Percentiles rank a stretch among this genome's conserved stretches.
phyloP scores from a whole-genome alignment of 2,797 vertebrate species.

The Characodon lateralis region DNA sequence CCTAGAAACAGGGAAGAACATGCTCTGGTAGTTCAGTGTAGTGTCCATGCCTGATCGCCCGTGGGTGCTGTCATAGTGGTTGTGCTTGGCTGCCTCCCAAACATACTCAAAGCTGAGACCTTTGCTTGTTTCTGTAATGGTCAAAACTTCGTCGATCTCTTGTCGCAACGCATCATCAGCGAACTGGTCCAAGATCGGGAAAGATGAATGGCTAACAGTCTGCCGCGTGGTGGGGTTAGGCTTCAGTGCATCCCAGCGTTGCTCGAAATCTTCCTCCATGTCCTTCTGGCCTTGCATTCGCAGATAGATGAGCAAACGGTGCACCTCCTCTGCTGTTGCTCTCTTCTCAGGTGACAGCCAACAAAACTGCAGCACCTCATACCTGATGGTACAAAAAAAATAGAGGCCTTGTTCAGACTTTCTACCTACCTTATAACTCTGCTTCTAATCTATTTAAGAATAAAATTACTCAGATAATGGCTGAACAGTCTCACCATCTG shows the following conservation, averaged over 20 bases:
- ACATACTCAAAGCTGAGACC: conserved; percentile 98
- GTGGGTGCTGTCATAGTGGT: conserved; percentile 88
- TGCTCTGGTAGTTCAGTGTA: conserved; percentile 90
- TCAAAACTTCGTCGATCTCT: conserved; percentile 97
- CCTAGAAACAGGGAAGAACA: conserved; percentile 90
- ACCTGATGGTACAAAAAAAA: conserved; percentile 78
- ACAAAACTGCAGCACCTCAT: conserved; percentile 96
- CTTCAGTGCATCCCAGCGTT: conserved; percentile 96
- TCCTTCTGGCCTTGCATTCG: conserved; percentile 97
- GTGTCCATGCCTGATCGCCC: conserved; percentile 82
- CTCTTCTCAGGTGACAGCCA: conserved; percentile 93
- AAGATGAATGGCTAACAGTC: conserved; percentile 86
- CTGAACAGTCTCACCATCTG: conserved; percentile 85
- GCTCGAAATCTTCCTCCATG: conserved; percentile 92
- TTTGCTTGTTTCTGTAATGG: conserved; percentile 95
- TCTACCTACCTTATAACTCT: background rate
- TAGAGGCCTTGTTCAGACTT: background rate
- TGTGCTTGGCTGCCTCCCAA: conserved; percentile 96
- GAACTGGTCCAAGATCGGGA: conserved; percentile 94
- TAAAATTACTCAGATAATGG: background rate
- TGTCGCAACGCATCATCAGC: conserved; percentile 87
- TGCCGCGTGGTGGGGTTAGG: conserved; percentile 86
- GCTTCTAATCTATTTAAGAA: background rate
- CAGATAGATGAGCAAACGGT: conserved; percentile 93
- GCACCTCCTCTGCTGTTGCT: conserved; percentile 94